A percentile compares a stretch with the other conserved stretches of the same genome.
phyloP scores from a whole-genome alignment of 2,888 invertebrate species.

The Tineola bisselliella region DNA sequence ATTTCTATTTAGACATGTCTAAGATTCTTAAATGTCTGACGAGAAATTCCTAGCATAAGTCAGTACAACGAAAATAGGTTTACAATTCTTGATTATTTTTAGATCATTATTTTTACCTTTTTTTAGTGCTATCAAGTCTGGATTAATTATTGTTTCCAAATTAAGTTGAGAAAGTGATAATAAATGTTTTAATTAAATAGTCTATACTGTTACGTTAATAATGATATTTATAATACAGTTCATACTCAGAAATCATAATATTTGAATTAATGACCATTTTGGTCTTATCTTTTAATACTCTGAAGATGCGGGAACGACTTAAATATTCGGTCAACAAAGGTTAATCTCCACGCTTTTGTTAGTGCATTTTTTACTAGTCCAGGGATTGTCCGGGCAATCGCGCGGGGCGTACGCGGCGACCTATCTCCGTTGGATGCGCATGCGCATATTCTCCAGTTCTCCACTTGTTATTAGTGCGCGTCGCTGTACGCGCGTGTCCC shows the following conservation, averaged over 20 bases:
- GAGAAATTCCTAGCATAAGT: background rate
- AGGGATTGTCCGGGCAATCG: background rate
- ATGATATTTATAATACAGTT: no score
- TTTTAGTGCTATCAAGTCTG: no score
- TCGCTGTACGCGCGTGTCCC: slow-evolving; percentile 24
- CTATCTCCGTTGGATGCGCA: slow-evolving; percentile 4
- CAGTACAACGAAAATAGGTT: background rate
- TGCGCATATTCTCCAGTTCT: slow-evolving; percentile 5
- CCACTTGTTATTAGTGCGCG: slow-evolving; percentile 8
- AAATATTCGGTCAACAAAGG: slow-evolving; percentile 15
- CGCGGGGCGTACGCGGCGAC: background rate
- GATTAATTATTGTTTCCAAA: no score
- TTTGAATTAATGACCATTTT: no score
- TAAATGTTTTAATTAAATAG: no score
- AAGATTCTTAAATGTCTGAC: background rate
- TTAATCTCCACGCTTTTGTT: slow-evolving; percentile 16
- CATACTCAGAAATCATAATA: no score
- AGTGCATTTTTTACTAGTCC: slow-evolving; percentile 16
- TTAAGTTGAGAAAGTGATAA: no score
- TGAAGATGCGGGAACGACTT: background rate
- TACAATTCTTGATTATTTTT: no score
- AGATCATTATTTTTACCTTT: no score
- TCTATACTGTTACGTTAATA: no score
- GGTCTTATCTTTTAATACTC: no score
- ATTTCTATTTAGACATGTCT: background rate